Evolutionary conservation across 2,888 invertebrate genomes (phyloP).

Genomic region (Drosophila niveifrons): DNA sequence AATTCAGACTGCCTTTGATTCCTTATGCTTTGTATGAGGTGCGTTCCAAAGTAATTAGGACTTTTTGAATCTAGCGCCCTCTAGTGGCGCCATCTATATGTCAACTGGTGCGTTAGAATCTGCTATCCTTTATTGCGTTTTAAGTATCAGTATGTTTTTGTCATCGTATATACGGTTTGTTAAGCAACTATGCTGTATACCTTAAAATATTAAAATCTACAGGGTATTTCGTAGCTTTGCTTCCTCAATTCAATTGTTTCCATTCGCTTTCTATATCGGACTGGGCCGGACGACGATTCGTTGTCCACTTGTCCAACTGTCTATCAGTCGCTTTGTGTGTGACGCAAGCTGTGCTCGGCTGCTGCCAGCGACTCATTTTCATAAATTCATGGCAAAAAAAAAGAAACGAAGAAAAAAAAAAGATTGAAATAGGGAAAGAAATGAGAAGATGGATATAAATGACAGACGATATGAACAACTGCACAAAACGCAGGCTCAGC

Average conservation of each 20-base stretch:
- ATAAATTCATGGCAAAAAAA: slow-evolving; percentile 75
- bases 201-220: too few species aligned
- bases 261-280: slow-evolving; percentile 29
- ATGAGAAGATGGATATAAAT: slow-evolving; percentile 57
- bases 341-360: slow-evolving; percentile 58
- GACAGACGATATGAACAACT: slow-evolving; percentile 72
- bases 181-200: too few species aligned
- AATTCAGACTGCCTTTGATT: too few species aligned
- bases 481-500: slow-evolving; percentile 70
- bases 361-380: slow-evolving; percentile 71
- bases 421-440: slow-evolving; percentile 12
- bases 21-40: too few species aligned
- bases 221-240: slow-evolving; percentile 11
- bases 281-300: slow-evolving; percentile 18
- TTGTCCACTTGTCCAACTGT: slow-evolving; percentile 26
- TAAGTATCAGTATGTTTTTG: too few species aligned
- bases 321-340: slow-evolving; percentile 46
- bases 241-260: neutral
- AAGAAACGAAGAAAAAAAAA: slow-evolving; percentile 17
- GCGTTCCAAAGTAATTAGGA: too few species aligned
- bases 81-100: too few species aligned
- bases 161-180: too few species aligned
- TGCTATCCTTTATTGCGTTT: too few species aligned
- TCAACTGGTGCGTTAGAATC: too few species aligned
- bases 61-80: too few species aligned